Percentiles rank a stretch among this genome's conserved stretches.
phyloP scores from a whole-genome alignment of 2,113 vertebrate species.

The Struthio camelus region DNA sequence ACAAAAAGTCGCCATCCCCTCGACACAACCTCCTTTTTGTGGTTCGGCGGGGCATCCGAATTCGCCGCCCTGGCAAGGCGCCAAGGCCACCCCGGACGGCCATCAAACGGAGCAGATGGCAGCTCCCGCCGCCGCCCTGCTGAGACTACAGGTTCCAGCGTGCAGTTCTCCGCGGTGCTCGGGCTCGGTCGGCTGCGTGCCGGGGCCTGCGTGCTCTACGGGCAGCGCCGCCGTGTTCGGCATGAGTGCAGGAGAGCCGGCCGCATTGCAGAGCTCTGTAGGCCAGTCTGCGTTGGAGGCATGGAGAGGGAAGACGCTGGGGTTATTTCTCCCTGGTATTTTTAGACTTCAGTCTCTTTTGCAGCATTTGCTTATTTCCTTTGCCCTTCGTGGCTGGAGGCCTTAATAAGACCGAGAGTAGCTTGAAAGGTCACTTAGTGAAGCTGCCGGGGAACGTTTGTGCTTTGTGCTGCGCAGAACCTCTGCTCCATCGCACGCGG shows the following conservation, averaged over 20 bases:
- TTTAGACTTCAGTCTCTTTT: neutral
- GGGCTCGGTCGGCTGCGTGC: rapidly evolving
- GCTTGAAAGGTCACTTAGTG: neutral
- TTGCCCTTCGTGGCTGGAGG: neutral
- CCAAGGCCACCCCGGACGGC: neutral
- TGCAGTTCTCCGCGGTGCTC: neutral
- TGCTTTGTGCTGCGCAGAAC: neutral
- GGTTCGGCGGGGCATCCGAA: too few relatives aligned
- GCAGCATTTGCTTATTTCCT: neutral
- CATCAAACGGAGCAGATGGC: neutral
- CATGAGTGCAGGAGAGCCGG: neutral
- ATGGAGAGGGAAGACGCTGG: rapidly evolving
- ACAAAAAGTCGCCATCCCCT: too few relatives aligned
- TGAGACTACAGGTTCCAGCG: constrained; percentile 26
- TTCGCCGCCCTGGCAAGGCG: neutral
- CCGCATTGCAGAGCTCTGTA: neutral
- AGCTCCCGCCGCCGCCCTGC: too few relatives aligned
- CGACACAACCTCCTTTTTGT: too few relatives aligned
- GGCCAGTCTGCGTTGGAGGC: neutral
- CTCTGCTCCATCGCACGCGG: neutral
- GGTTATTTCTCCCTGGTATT: neutral
- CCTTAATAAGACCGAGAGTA: neutral
- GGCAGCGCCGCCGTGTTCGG: neutral
- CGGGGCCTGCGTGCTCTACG: rapidly evolving
- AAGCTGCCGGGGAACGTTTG: neutral